Percentiles rank a stretch among this genome's conserved stretches.
These are phyloP conservation scores for Cephus runcator DNA, from an alignment of 2,888 invertebrate species.

Conservation along the genomic window DNA sequence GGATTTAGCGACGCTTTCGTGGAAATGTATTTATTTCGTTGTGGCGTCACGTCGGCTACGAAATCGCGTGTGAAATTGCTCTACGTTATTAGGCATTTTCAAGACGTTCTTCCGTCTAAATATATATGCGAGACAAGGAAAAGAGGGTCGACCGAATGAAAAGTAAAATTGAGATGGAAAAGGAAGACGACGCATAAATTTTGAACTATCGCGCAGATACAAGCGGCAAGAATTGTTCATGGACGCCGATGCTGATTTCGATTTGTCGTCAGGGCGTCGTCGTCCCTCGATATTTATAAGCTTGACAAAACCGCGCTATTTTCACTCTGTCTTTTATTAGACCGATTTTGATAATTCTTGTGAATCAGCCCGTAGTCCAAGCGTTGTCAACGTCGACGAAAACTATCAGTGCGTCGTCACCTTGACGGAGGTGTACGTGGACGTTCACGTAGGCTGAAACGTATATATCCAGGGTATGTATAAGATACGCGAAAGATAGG, in stretches of 20 bases:
- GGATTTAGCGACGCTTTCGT: not conserved
- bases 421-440: not conserved
- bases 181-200: not conserved
- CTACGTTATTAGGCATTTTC: not conserved
- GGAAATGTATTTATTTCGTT: not conserved
- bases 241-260: not conserved
- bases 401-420: not conserved
- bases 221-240: not conserved
- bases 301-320: conserved; percentile 12
- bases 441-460: not conserved
- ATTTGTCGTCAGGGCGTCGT: not conserved
- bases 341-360: not conserved
- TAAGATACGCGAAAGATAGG: not conserved
- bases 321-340: conserved; percentile 16
- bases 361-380: not conserved
- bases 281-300: conserved; percentile 13
- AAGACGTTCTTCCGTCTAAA: not conserved
- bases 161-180: not conserved
- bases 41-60: not conserved
- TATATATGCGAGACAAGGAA: not conserved
- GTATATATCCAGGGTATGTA: not conserved
- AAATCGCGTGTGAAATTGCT: not conserved
- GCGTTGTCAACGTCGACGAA: not conserved
- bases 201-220: not conserved
- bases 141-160: not conserved